phyloP scores from a whole-genome alignment of 2,113 vertebrate species.

The Sinocyclocheilus rhinocerous region DNA sequence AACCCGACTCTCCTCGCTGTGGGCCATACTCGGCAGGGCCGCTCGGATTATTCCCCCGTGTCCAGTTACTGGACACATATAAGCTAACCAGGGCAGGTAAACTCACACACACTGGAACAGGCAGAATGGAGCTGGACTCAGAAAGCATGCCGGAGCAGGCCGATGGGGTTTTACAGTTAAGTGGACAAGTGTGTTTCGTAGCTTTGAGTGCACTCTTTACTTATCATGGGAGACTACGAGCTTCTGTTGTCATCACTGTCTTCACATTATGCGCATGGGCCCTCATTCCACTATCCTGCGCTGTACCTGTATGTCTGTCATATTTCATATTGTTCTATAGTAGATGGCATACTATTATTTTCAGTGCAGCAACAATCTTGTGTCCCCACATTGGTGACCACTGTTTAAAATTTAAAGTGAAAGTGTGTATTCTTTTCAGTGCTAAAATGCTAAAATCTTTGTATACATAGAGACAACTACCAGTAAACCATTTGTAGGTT shows the following conservation, averaged over 20 bases:
- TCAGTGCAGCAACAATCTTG: background rate
- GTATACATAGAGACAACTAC: background rate
- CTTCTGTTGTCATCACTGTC: conserved; percentile 34
- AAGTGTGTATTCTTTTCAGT: too few species aligned
- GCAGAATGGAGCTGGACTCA: conserved; percentile 76
- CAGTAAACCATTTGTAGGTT: background rate
- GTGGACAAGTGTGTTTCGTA: conserved; percentile 63
- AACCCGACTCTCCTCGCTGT: conserved; percentile 70
- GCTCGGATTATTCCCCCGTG: conserved; percentile 74
- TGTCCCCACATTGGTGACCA: background rate
- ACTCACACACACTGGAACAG: conserved; percentile 54
- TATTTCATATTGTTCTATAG: background rate
- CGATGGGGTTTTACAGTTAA: conserved; percentile 78
- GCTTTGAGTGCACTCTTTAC: conserved; percentile 56
- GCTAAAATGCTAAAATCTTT: too few species aligned
- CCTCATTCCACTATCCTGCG: background rate
- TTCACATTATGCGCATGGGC: background rate
- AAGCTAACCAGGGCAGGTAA: conserved; percentile 76
- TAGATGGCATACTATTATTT: background rate
- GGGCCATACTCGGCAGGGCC: conserved; percentile 62
- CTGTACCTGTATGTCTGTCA: conserved; percentile 29
- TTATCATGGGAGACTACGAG: conserved; percentile 46
- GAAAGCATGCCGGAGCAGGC: conserved; percentile 71
- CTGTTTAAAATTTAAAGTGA: background rate
- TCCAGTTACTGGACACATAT: conserved; percentile 77